phyloP scores from a whole-genome alignment of 2,113 vertebrate species.

The Rhabdornis inornatus region DNA sequence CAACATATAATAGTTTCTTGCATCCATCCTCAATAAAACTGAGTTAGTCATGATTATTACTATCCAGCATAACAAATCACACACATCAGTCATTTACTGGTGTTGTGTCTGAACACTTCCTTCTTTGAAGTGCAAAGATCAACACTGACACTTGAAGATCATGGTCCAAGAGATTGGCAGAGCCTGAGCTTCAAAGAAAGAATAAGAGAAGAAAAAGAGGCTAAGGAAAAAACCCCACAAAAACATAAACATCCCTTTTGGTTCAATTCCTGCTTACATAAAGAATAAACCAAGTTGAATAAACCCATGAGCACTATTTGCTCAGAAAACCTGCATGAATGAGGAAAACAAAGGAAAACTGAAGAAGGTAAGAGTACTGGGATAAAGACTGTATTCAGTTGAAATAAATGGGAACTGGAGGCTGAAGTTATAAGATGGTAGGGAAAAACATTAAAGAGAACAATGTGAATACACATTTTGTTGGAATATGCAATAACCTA shows the following conservation, averaged over 20 bases:
- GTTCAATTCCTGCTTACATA: neutral
- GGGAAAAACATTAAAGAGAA: neutral
- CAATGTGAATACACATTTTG: neutral
- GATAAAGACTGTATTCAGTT: neutral
- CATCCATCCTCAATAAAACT: neutral
- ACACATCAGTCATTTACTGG: neutral
- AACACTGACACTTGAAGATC: neutral
- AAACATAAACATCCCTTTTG: neutral
- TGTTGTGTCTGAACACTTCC: neutral
- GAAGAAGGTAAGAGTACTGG: neutral
- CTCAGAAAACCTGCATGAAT: neutral
- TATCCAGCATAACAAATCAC: neutral
- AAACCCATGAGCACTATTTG: neutral
- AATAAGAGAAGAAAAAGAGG: neutral
- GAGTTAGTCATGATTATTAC: neutral
- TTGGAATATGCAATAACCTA: neutral
- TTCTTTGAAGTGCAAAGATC: neutral
- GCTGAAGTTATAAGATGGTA: neutral
- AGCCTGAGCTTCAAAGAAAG: neutral
- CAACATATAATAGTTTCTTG: neutral
- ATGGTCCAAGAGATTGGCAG: neutral
- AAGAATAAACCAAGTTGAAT: neutral
- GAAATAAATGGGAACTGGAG: neutral
- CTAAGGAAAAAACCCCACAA: neutral
- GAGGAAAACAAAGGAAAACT: neutral